A percentile compares a stretch with the other conserved stretches of the same genome.
Conservation (phyloP, 2,888 invertebrate genomes). For the Bugulina stolonifera region DNA sequence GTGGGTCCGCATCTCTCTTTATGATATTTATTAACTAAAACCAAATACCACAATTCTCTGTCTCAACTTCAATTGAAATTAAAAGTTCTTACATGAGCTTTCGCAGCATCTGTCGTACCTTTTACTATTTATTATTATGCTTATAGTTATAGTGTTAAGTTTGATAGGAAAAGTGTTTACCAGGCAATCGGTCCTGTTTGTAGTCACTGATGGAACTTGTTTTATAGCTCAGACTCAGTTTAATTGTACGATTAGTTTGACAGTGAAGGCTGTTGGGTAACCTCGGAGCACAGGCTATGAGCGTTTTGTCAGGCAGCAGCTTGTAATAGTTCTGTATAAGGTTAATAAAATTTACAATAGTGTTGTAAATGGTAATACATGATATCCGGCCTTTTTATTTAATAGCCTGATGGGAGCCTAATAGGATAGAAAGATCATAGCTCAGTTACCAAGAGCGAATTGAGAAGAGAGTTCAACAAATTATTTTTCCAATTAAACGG, state of each 20-base stretch:
- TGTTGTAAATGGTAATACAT: no score
- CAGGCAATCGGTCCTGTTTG: background rate
- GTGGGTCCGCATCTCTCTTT: no score
- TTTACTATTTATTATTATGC: background rate
- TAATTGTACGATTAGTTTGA: background rate
- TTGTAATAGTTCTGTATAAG: background rate
- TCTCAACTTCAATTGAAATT: no score
- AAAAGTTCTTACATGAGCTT: no score
- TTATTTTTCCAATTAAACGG: no score
- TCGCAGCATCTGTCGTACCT: no score
- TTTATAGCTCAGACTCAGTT: background rate
- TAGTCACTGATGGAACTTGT: background rate
- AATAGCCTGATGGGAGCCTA: background rate
- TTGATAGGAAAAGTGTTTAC: background rate
- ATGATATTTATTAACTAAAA: no score
- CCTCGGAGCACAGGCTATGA: background rate
- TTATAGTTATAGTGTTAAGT: background rate
- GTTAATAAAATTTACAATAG: no score
- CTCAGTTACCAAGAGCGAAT: background rate
- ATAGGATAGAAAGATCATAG: background rate
- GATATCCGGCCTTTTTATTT: no score
- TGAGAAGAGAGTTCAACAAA: no score
- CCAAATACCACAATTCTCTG: background rate
- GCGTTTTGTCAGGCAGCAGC: background rate
- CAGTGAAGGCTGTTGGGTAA: slow-evolving; percentile 21